Percentiles rank a stretch among this genome's conserved stretches.
These are phyloP conservation scores for Coptodon rendalli DNA, from an alignment of 2,113 vertebrate genomes.

Conservation along the genomic window DNA sequence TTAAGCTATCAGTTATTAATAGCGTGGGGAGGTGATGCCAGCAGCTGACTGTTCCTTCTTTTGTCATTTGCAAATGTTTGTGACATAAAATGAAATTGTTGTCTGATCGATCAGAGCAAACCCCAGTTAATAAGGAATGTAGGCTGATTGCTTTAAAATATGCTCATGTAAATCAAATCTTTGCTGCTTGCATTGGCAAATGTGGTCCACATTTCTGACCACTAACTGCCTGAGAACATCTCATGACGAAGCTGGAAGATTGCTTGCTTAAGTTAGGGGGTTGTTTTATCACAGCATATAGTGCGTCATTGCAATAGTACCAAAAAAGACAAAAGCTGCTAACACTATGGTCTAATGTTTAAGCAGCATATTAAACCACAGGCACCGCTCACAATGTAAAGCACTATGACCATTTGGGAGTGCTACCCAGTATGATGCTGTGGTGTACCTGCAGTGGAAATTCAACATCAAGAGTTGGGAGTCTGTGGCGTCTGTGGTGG, in stretches of 20 bases:
- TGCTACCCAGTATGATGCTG: not conserved
- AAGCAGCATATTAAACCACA: not conserved
- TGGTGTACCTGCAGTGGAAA: not conserved
- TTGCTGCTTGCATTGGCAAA: not conserved
- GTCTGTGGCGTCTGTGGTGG: slow-evolving; percentile 76
- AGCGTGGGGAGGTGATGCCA: not conserved
- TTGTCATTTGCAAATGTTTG: not conserved
- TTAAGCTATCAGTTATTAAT: not conserved
- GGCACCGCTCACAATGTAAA: not conserved
- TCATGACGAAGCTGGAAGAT: slow-evolving; percentile 6
- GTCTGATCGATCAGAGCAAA: not conserved
- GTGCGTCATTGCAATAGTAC: not conserved
- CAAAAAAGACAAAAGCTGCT: not conserved
- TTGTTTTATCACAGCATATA: not conserved
- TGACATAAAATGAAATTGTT: not conserved
- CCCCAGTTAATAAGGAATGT: not conserved
- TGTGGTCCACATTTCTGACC: not conserved
- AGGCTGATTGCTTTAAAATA: not conserved
- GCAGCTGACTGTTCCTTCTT: not conserved
- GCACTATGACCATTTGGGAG: not conserved
- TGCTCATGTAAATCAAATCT: not conserved
- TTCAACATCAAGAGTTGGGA: slow-evolving; percentile 51
- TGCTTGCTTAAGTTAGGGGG: not conserved
- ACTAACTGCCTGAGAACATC: slow-evolving; percentile 23
- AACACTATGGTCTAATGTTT: not conserved